Conservation (phyloP, 2,888 invertebrate genomes). For the Asteroscopus sphinx region DNA sequence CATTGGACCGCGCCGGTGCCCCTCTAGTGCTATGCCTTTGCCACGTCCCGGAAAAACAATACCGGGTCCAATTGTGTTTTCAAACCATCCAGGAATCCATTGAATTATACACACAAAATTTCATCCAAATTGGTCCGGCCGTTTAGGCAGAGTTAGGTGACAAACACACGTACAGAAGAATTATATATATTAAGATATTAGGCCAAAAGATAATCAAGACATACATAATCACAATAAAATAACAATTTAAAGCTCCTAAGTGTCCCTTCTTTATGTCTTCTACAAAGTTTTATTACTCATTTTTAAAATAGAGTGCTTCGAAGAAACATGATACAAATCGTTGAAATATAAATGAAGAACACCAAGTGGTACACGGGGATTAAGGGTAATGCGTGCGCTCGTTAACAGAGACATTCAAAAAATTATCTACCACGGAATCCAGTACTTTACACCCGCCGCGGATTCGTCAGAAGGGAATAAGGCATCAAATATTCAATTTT, state of each 20-base stretch:
- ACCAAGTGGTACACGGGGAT: slow-evolving; percentile 69
- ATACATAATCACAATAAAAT: slow-evolving; percentile 16
- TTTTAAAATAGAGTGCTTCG: slow-evolving; percentile 53
- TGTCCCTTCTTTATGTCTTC: slow-evolving; percentile 10
- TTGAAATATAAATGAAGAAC: slow-evolving; percentile 74
- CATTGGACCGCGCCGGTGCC: no score
- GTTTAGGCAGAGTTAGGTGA: no score
- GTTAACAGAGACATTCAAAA: slow-evolving; percentile 84
- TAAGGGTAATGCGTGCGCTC: slow-evolving; percentile 78
- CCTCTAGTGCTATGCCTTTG: no score
- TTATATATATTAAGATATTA: not conserved
- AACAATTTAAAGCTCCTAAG: slow-evolving; percentile 12
- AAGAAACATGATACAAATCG: slow-evolving; percentile 64
- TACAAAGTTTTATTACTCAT: slow-evolving; percentile 46
- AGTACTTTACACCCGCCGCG: slow-evolving; percentile 78
- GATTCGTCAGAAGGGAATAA: slow-evolving; percentile 88
- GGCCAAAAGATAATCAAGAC: not conserved
- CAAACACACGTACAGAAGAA: slow-evolving; percentile 23
- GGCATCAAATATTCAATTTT: slow-evolving; percentile 90
- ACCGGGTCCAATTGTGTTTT: no score
- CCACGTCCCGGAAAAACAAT: no score
- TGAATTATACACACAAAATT: no score
- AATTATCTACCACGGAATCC: slow-evolving; percentile 81
- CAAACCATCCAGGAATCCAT: no score
- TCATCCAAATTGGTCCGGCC: no score